Percentiles rank a stretch among this genome's conserved stretches.
phyloP scores from a whole-genome alignment of 2,888 invertebrate species.

The Callyntrura guangdongensis region DNA sequence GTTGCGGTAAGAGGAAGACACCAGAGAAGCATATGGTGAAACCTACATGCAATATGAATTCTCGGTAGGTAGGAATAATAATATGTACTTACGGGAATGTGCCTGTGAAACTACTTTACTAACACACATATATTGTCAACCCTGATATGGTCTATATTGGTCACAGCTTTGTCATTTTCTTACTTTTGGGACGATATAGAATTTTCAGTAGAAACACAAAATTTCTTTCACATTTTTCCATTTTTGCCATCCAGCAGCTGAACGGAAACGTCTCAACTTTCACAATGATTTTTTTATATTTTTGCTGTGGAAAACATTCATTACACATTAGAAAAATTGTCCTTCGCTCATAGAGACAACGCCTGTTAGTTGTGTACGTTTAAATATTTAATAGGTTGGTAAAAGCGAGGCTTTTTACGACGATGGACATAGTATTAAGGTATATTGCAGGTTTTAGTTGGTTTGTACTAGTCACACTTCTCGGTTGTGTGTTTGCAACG shows the following conservation, averaged over 20 bases:
- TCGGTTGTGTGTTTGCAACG: not conserved
- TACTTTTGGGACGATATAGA: not conserved
- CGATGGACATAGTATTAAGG: not conserved
- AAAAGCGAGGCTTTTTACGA: not conserved
- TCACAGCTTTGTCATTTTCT: not conserved
- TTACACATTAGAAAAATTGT: too few relatives aligned
- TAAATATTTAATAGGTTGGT: conserved; percentile 48
- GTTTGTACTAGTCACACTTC: not conserved
- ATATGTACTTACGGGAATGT: not conserved
- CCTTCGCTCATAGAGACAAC: not conserved
- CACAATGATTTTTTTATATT: not conserved
- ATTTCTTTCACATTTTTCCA: too few relatives aligned
- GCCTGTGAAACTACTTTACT: not conserved
- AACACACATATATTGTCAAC: not conserved
- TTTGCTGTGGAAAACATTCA: not conserved
- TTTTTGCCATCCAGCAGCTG: too few relatives aligned
- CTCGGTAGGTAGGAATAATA: not conserved
- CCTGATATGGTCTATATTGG: not conserved
- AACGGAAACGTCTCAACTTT: too few relatives aligned
- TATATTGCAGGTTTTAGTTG: not conserved
- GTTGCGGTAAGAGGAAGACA: conserved; percentile 60
- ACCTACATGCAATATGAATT: too few relatives aligned
- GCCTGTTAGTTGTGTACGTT: conserved; percentile 21
- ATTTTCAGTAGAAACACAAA: too few relatives aligned
- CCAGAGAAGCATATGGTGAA: not conserved